Evolutionary conservation across 2,888 invertebrate species (phyloP).

Genomic region (Sminthurinus aureus): DNA sequence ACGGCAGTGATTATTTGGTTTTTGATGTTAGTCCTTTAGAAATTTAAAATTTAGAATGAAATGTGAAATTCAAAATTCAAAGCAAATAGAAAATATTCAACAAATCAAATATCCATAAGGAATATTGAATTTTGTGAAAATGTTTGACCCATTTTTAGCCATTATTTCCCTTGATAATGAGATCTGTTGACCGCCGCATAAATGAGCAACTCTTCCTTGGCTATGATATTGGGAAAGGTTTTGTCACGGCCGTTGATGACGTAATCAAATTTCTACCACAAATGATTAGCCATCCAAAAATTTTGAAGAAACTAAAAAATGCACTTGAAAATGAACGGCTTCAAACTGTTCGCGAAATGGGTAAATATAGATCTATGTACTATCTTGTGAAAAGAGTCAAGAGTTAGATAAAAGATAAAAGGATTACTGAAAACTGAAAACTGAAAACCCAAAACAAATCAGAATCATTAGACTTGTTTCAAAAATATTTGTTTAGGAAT

Average conservation of each 20-base stretch:
- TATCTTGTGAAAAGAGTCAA: no score
- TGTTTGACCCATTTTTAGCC: slow-evolving; percentile 61
- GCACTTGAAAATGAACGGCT: slow-evolving; percentile 62
- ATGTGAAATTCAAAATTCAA: no score
- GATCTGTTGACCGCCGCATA: slow-evolving; percentile 68
- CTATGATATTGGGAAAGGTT: slow-evolving; percentile 73
- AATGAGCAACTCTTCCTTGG: slow-evolving; percentile 69
- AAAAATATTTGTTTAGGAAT: no score
- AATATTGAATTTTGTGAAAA: no score
- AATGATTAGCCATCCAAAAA: slow-evolving; percentile 63
- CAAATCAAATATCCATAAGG: no score
- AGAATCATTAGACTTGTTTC: not conserved
- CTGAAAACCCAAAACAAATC: not conserved
- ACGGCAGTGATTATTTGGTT: no score
- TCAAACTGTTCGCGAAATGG: slow-evolving; percentile 67
- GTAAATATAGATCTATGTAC: slow-evolving; percentile 51
- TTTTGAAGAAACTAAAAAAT: slow-evolving; percentile 61
- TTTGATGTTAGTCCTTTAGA: no score
- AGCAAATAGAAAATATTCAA: no score
- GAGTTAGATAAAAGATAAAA: no score
- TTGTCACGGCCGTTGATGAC: slow-evolving; percentile 71
- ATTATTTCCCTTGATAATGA: slow-evolving; percentile 67
- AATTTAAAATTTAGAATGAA: no score
- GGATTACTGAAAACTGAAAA: not conserved
- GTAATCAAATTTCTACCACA: slow-evolving; percentile 68